phyloP scores from a whole-genome alignment of 2,888 invertebrate genomes.

The Nomada ferruginata region DNA sequence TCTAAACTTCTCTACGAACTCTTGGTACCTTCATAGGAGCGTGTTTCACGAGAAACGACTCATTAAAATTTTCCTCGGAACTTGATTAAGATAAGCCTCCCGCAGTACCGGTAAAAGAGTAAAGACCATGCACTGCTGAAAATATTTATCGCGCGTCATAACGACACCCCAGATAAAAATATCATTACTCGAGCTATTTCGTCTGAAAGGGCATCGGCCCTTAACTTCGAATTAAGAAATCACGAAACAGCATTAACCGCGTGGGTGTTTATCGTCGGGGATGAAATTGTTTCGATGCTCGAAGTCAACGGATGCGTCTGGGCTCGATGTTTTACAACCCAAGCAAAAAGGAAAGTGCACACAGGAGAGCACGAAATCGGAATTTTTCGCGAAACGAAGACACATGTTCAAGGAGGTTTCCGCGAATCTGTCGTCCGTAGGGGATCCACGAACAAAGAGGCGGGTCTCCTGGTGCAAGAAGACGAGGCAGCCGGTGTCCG shows the following conservation, averaged over 20 bases:
- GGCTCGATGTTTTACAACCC: not conserved
- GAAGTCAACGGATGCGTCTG: no score
- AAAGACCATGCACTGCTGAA: not conserved
- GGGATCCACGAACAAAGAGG: constrained; percentile 45
- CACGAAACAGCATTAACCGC: no score
- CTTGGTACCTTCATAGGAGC: not conserved
- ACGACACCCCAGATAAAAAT: not conserved
- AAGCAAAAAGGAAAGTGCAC: not conserved
- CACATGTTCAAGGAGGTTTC: constrained; percentile 45
- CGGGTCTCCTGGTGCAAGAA: constrained; percentile 29
- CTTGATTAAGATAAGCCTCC: not conserved
- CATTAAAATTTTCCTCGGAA: not conserved
- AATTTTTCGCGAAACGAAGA: constrained; percentile 13
- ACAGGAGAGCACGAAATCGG: not conserved
- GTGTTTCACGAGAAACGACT: not conserved
- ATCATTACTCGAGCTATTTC: no score
- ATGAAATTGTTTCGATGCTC: no score
- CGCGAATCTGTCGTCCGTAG: constrained; percentile 50
- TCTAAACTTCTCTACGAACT: no score
- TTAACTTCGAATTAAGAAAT: no score
- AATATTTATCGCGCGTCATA: not conserved
- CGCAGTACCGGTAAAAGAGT: not conserved
- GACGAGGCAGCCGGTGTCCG: constrained; percentile 49
- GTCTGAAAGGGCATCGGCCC: not conserved
- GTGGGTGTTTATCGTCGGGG: no score